Percentiles rank a stretch among this genome's conserved stretches.
Evolutionary conservation across 2,888 invertebrate genomes (phyloP).

Genomic region (Chloroclysta siterata): DNA sequence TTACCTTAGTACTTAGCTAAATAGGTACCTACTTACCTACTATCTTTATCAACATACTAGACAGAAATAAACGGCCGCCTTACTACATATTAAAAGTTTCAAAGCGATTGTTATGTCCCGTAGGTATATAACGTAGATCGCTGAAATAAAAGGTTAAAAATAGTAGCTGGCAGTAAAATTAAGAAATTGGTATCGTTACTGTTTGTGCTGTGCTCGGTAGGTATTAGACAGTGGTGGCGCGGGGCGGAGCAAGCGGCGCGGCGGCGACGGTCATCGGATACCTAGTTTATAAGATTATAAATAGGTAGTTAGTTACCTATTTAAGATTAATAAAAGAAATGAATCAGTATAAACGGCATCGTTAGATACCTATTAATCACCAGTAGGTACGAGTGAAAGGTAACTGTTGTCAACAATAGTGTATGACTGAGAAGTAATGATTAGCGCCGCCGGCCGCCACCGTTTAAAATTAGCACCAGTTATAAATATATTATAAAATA

Average conservation of each 20-base stretch:
- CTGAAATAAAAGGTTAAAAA: conserved; percentile 67
- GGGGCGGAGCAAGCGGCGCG: neutral
- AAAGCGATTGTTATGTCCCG: conserved; percentile 60
- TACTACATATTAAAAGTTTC: conserved; percentile 50
- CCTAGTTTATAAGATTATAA: conserved; percentile 5
- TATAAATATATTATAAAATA: too few species aligned
- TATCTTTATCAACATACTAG: too few species aligned
- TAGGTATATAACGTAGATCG: conserved; percentile 48
- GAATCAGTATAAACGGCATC: too few species aligned
- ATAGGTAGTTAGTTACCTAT: conserved; percentile 13
- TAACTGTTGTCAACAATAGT: too few species aligned
- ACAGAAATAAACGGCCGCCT: conserved; percentile 47
- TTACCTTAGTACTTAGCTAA: too few species aligned
- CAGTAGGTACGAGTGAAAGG: too few species aligned
- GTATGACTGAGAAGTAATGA: too few species aligned
- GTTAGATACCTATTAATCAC: too few species aligned
- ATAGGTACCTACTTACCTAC: too few species aligned
- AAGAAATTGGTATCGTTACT: conserved; percentile 48
- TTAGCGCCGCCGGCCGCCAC: too few species aligned
- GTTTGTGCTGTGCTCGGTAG: conserved; percentile 36
- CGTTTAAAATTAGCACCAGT: too few species aligned
- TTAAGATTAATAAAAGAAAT: too few species aligned
- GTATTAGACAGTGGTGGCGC: neutral
- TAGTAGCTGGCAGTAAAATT: conserved; percentile 71
- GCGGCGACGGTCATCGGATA: conserved; percentile 3